phyloP scores from a whole-genome alignment of 2,113 vertebrate species.

The Chaenogobius annularis region DNA sequence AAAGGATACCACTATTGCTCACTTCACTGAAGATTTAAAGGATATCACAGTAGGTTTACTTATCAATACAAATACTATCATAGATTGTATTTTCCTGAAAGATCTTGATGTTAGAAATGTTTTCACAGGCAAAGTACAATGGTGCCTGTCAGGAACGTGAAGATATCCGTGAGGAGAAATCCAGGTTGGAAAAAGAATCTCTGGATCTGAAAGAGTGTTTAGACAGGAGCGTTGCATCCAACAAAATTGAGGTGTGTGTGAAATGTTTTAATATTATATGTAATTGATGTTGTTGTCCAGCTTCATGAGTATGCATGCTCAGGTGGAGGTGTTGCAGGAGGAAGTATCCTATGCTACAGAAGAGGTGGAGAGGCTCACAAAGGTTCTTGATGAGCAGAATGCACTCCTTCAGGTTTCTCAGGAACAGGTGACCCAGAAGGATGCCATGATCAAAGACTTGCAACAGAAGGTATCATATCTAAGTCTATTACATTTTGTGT shows the following conservation, averaged over 20 bases:
- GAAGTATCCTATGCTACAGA: constrained; percentile 85
- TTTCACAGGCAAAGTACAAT: constrained; percentile 81
- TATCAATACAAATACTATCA: not conserved
- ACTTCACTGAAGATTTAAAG: constrained; percentile 81
- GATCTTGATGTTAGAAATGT: constrained; percentile 11
- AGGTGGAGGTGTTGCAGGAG: constrained; percentile 91
- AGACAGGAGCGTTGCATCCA: constrained; percentile 79
- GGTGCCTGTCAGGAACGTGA: constrained; percentile 80
- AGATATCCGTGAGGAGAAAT: constrained; percentile 70
- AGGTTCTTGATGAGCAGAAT: constrained; percentile 85
- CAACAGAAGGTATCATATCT: constrained; percentile 77
- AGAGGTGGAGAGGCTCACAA: constrained; percentile 85
- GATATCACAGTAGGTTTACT: constrained; percentile 82
- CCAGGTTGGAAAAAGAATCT: constrained; percentile 78
- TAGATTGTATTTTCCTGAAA: not conserved
- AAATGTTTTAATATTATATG: not conserved
- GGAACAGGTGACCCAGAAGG: constrained; percentile 80
- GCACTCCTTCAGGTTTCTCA: constrained; percentile 80
- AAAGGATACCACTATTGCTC: constrained; percentile 80
- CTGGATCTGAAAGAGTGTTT: constrained; percentile 81
- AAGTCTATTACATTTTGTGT: not conserved
- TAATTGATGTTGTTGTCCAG: not conserved
- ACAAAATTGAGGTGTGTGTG: constrained; percentile 85
- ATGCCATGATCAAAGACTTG: constrained; percentile 79
- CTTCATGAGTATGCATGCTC: constrained; percentile 14